Evolutionary conservation across 2,797 vertebrate species (phyloP).

Genomic region (Lithobates pipiens): DNA sequence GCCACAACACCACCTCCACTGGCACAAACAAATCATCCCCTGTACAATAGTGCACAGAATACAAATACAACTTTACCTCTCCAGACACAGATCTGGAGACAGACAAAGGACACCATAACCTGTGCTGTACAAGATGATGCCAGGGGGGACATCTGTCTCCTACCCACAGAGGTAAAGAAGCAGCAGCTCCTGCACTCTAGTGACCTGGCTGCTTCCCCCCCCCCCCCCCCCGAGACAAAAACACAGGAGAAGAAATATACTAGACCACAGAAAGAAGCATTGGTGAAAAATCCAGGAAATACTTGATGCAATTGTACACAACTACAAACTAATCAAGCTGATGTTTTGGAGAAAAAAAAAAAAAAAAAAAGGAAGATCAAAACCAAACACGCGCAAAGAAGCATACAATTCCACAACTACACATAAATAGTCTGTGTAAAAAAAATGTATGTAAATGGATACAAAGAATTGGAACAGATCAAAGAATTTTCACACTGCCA

Average conservation of each 20-base stretch:
- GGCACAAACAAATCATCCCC: slow-evolving; percentile 42
- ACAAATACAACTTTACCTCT: slow-evolving; percentile 24
- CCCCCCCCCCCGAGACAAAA: background rate
- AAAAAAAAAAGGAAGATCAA: background rate
- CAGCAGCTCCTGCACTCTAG: background rate
- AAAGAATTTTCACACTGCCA: background rate
- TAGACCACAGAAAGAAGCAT: background rate
- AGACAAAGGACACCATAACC: background rate
- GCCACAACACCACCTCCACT: slow-evolving; percentile 41
- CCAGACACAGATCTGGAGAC: background rate
- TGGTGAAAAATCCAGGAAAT: background rate
- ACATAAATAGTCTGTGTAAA: background rate
- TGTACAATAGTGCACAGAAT: slow-evolving; percentile 15
- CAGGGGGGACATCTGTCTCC: background rate
- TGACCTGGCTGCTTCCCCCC: background rate
- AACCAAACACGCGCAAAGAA: background rate
- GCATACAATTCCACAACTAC: background rate
- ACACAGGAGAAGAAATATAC: background rate
- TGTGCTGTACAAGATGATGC: background rate
- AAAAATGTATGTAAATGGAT: too few relatives aligned
- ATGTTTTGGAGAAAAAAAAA: background rate
- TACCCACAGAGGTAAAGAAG: background rate
- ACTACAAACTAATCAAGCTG: background rate
- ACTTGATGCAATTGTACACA: background rate
- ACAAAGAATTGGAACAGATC: background rate